Conservation (phyloP, 2,797 vertebrate genomes). For the Falco concolor region DNA sequence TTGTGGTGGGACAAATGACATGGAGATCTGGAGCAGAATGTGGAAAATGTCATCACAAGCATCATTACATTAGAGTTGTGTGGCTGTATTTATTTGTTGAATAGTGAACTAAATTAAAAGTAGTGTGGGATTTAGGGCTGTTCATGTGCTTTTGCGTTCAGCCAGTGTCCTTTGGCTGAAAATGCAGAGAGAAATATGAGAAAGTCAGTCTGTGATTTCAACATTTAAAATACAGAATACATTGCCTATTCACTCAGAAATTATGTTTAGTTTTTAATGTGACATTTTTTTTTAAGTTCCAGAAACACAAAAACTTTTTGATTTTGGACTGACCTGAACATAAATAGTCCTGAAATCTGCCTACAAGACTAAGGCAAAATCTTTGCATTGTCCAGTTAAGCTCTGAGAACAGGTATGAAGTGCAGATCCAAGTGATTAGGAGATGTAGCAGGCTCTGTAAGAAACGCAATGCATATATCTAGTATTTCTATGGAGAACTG, state of each 20-base stretch:
- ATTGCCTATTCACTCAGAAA: conserved; percentile 15
- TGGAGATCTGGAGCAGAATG: conserved; percentile 23
- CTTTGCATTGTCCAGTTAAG: background rate
- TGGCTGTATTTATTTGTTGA: conserved; percentile 50
- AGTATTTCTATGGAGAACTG: background rate
- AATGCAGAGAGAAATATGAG: background rate
- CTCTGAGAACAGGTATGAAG: background rate
- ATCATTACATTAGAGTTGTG: background rate
- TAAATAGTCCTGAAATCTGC: background rate
- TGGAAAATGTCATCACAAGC: conserved; percentile 50
- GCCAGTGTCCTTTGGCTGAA: conserved; percentile 40
- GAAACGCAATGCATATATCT: background rate
- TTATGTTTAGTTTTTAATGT: background rate
- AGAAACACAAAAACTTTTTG: background rate
- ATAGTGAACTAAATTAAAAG: conserved; percentile 7
- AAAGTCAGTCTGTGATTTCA: background rate
- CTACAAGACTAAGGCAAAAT: background rate
- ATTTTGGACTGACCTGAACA: background rate
- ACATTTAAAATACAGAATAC: background rate
- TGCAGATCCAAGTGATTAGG: background rate
- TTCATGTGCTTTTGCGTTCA: background rate
- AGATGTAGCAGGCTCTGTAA: background rate
- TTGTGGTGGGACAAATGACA: conserved; percentile 16
- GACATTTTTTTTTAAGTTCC: background rate
- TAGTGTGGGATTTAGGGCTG: conserved; percentile 23